Evolutionary conservation across 1,140 invertebrate species (phyloP), one percentile per base, ranked within the genome.

Genomic region (Listronotus oregonensis): DNA sequence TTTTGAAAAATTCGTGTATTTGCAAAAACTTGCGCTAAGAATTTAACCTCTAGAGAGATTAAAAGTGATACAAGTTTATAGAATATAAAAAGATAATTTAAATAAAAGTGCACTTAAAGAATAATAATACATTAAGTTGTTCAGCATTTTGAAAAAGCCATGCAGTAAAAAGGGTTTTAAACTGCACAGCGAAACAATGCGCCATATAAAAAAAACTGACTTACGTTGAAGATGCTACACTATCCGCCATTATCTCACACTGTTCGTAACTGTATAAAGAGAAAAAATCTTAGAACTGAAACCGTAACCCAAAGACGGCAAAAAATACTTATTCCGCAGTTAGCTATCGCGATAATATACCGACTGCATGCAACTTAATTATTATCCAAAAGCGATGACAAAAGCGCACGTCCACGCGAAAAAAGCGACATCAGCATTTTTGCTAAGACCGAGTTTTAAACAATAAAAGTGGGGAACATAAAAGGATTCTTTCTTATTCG

Each of bases 301-400:
- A 50, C 32, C 10, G 15, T 42, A 49, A 37, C 31, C 15, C 31
- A 14, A 15, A 31, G 31, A 31, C n/a, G 31, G 27, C 6, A 55
- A 50, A 54, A 64, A 27, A n/a, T 11, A 42, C 61, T 64, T 55
- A 37, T 47, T 52, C 15, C 14, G 50, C 39, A 40, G 40, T 39
- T 27, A 12, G 39, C n/a, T 64, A 49, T 56, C 51, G 32, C 61
- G 39, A 54, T 64, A 40, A 52, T 37, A 55, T 51, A 31, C 12
- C 27, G 50, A 63, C 60, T 43, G 61, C 27, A 42, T 21, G 51
- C 44, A 17, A 46, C 51, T 64, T 40, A 55, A 56, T 52, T 52
- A 47, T 54, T 64, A 64, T 64, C 61, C 50, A 56, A 64, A 64
- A 64, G 43, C 61, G 61, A 64, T 56, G 61, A 64, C 61, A 64